Evolutionary conservation across 2,888 invertebrate species (phyloP).

Genomic region (Acrocera orbiculus): DNA sequence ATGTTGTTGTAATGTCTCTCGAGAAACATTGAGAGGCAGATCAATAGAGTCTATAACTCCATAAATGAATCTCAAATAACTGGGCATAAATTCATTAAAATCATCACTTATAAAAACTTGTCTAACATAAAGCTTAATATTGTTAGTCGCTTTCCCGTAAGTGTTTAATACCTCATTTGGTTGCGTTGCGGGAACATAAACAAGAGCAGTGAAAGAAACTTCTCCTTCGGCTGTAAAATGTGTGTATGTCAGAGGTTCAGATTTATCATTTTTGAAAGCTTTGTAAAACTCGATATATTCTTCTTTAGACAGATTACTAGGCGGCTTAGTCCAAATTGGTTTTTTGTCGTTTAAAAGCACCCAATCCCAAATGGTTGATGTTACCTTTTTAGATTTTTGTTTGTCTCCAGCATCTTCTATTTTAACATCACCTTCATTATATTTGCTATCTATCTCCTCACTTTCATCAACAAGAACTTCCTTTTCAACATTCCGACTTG

Average conservation of each 20-base stretch:
- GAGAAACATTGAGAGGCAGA: slow-evolving; percentile 91
- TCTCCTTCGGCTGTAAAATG: slow-evolving; percentile 99
- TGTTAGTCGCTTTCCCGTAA: slow-evolving; percentile 86
- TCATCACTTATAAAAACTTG: slow-evolving; percentile 99
- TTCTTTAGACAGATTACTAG: slow-evolving; percentile 61
- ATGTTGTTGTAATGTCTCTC: slow-evolving; percentile 96
- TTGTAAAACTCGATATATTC: slow-evolving; percentile 96
- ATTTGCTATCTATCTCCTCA: slow-evolving; percentile 31
- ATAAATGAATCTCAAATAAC: slow-evolving; percentile 84
- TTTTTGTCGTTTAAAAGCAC: slow-evolving; percentile 89
- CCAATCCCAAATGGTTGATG: slow-evolving; percentile 98
- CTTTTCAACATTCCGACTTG: slow-evolving; percentile 53
- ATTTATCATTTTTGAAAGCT: slow-evolving; percentile 74
- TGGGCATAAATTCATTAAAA: slow-evolving; percentile 99
- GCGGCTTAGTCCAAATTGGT: slow-evolving; percentile 96
- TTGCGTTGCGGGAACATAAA: slow-evolving; percentile 82
- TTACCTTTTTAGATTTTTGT: slow-evolving; percentile 71
- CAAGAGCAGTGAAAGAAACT: slow-evolving; percentile 92
- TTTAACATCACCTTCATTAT: slow-evolving; percentile 46
- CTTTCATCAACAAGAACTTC: slow-evolving; percentile 47
- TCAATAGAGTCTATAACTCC: slow-evolving; percentile 99
- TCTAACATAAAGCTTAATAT: slow-evolving; percentile 92
- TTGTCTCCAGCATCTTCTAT: slow-evolving; percentile 52
- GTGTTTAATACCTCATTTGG: slow-evolving; percentile 89
- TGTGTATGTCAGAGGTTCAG: slow-evolving; percentile 60